Conservation (phyloP, 23 tunicate genomes). For the Corella eumyota region DNA sequence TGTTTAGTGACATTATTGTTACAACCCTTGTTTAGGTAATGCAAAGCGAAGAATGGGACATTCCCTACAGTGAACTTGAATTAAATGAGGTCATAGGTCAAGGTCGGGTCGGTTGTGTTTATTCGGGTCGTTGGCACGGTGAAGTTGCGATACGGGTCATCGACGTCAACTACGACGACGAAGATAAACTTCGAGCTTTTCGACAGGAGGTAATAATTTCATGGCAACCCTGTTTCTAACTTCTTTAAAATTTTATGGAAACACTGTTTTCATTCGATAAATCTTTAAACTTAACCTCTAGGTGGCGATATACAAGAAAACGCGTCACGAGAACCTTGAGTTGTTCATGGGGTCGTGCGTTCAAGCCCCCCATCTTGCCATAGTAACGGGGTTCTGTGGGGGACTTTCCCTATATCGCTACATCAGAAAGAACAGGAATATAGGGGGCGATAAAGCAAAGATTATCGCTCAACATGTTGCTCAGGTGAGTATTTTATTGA, state of each 20-base stretch:
- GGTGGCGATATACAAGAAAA: conserved; percentile 85
- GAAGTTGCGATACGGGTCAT: conserved; percentile 88
- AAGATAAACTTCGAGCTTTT: conserved; percentile 63
- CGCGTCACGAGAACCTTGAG: conserved; percentile 93
- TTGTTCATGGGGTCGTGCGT: conserved; percentile 94
- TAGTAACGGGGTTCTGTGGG: conserved; percentile 70
- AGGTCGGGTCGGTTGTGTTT: conserved; percentile 75
- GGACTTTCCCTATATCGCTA: conserved; percentile 64
- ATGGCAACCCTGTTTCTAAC: too few species aligned
- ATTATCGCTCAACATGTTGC: conserved; percentile 91
- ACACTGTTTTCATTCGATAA: too few species aligned
- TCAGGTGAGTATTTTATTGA: conserved; percentile 24
- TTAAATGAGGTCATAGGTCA: conserved; percentile 35
- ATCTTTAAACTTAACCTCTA: too few species aligned
- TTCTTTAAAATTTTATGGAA: background rate
- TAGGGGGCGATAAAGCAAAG: conserved; percentile 29
- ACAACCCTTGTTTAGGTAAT: too few species aligned
- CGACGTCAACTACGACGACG: conserved; percentile 51
- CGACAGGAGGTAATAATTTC: conserved; percentile 95
- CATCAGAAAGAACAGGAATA: conserved; percentile 39
- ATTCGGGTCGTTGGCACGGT: conserved; percentile 80
- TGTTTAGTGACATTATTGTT: too few species aligned
- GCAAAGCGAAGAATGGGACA: conserved; percentile 84
- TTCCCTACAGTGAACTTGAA: conserved; percentile 61
- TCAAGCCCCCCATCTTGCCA: conserved; percentile 74